Base-by-base conservation (phyloP, 1,140 invertebrate genomes). In the Macrostomum lignano region DNA sequence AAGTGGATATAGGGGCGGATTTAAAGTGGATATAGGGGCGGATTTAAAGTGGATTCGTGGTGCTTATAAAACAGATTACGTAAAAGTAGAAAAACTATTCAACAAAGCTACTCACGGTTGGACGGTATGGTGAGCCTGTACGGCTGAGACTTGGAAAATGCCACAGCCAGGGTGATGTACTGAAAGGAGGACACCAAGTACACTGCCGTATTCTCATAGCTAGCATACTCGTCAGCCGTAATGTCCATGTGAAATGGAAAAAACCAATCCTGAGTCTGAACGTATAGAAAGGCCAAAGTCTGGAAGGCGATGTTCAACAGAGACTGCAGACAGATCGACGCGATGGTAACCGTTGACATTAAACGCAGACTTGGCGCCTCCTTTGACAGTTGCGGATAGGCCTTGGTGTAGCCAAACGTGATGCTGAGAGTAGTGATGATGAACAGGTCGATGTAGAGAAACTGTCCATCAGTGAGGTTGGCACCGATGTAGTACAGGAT, bases 61-160 rank as follows among this genome's bases (percentile, higher is more conserved):
- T n/a, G n/a, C n/a, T n/a, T n/a, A n/a, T n/a, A n/a, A n/a, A n/a
- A n/a, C n/a, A n/a, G n/a, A n/a, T n/a, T n/a, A n/a, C n/a, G n/a
- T n/a, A n/a, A n/a, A 31, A 47, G 48, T 15, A 29, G 36, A 39
- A 41, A 32, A 33, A 34, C 14, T 25, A 17, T 21, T 28, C 6
- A 29, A 19, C 4, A 24, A 23, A 19, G 21, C 9, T 28, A 46
- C 41, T 42, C 44, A 65, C 54, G 42, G 48, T 88, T 91, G 0
- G 72, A 76, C 29, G 70, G 70, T 1, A 93, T 66, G 0, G 71
- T 64, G 46, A 70, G 69, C 17, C 84, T 63, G 46, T 82, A 88
- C 0, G 84, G 84, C 20, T 71, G 68, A 0, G 78, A 78, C 48
- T 75, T 76, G 0, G 74, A 75, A 52, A 79, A 84, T 10, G 75